Evolutionary conservation across 2,113 vertebrate genomes (phyloP), one percentile per base, ranked within the genome.

Genomic region (Dicrurus megarhynchus): DNA sequence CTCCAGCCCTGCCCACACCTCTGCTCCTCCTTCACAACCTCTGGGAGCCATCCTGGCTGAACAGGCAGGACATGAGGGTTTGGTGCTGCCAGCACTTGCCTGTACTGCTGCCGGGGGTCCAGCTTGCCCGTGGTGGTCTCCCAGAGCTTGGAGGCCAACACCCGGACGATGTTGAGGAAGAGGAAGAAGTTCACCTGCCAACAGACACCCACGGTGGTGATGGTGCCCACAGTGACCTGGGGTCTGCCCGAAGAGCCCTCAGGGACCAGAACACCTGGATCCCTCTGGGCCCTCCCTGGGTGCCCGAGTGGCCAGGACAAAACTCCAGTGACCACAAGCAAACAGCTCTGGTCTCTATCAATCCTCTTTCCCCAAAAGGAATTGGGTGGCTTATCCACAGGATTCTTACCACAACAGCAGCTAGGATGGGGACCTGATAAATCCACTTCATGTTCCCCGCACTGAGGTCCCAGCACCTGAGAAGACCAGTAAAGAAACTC

Each of bases 391-490:
- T 82, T 37, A 65, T 16, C 32, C n/a, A 7, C 0, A 7, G 55
- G 55, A 33, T 61, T 97, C 99, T 99, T 95, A 99, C 99, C 98
- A 99, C 97, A 1, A 99, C 97, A 7, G 99, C 98, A 6, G 98
- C 98, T 90, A 99, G 96, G 94, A 99, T 99, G 42, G 99, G 99
- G 46, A 99, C 98, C 95, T 99, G 99, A 85, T 99, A 98, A 85
- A 99, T 99, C 99, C 99, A 99, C 95, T 99, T 99, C 97, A 99
- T 97, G 97, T 98, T 99, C 84, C 99, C 99, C 0, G 99, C 99
- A 44, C 99, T 99, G 95, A 99, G 97, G 92, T 99, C 99, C 99
- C 99, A 99, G 97, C 99, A 99, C 98, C 99, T 99, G 95, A 39
- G 35, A 44, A 88, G 17, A 52, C 6, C 56, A n/a, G 33, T 24